Base-by-base conservation (phyloP, 2,888 invertebrate species). In the Eledona agricola region DNA sequence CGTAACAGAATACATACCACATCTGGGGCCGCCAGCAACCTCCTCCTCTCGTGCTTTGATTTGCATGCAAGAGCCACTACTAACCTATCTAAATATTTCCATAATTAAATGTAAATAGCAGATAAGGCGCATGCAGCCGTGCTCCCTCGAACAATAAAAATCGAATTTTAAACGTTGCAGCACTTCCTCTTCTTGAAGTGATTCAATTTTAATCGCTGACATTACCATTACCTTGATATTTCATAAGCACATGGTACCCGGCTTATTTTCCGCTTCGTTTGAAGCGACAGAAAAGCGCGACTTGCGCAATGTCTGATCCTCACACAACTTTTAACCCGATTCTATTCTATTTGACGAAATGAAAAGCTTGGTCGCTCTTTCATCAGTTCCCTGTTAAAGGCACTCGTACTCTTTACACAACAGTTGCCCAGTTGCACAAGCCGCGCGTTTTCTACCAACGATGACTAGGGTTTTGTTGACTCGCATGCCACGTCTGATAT, bases 261-360 rank as follows among this genome's bases (percentile, higher is more conserved):
- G 40, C 28, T 40, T 40, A 26, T 26, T 4, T 26, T 16, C 26
- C 40, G 26, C 26, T 22, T 5, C 15, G 28, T 40, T 40, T 40
- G 26, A 40, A 40, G 23, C 3, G 9, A 23, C 23, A 23, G 9
- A 23, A 23, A 23, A 23, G n/a, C 23, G 7, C 23, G 9, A 23
- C 23, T 23, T n/a, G 9, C 9, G 23, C 4, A 23, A 23, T 9
- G n/a, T 10, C 16, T 32, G 31, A 32, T 32, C 31, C 17, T 17
- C 16, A 17, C 17, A 16, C 17, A 29, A 42, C 31, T 42, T 40
- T 58, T 64, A 67, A 67, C 67, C 67, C 64, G 68, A 69, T 67
- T 70, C 65, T 64, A 63, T 66, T 66, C 64, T 64, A 63, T 66
- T 66, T 65, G 62, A 66, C 64, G 63, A 65, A 66, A 66, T 64